These are phyloP conservation scores for Alectura lathami DNA, from an alignment of 2,113 vertebrate species.

Conservation along the genomic window DNA sequence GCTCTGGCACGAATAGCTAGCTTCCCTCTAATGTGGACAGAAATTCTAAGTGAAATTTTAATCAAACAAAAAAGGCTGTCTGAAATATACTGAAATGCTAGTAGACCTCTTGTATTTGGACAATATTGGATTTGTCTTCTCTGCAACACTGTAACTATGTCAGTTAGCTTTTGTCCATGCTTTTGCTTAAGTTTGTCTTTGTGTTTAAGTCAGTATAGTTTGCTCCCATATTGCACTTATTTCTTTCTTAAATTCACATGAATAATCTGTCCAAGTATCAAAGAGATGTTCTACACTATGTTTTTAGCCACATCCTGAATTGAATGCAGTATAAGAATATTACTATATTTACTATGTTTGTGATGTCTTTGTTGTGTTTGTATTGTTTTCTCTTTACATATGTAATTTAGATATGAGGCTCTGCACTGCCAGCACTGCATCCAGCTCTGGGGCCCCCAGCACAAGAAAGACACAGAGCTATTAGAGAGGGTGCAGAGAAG, in stretches of 20 bases:
- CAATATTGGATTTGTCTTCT: constrained; percentile 41
- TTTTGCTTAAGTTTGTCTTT: not conserved
- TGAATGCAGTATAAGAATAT: not conserved
- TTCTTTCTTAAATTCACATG: constrained; percentile 11
- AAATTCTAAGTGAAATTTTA: constrained; percentile 68
- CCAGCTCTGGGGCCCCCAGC: too few species aligned
- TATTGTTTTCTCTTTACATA: not conserved
- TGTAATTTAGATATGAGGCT: not conserved
- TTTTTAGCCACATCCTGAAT: not conserved
- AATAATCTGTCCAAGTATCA: not conserved
- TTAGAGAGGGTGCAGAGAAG: too few species aligned
- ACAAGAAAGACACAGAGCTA: too few species aligned
- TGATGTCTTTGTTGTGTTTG: not conserved
- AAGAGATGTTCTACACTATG: not conserved
- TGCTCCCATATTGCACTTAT: not conserved
- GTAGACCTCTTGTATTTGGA: constrained; percentile 27
- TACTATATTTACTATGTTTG: not conserved
- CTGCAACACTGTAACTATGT: constrained; percentile 19
- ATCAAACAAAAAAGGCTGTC: constrained; percentile 55
- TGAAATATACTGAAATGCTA: constrained; percentile 41
- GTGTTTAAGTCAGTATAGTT: constrained; percentile 53
- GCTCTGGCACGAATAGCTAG: constrained; percentile 48
- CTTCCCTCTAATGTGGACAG: constrained; percentile 65
- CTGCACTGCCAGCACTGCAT: too few species aligned
- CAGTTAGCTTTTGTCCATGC: constrained; percentile 38